Conservation (phyloP, 1,140 invertebrate species). For the Patella vulgata region DNA sequence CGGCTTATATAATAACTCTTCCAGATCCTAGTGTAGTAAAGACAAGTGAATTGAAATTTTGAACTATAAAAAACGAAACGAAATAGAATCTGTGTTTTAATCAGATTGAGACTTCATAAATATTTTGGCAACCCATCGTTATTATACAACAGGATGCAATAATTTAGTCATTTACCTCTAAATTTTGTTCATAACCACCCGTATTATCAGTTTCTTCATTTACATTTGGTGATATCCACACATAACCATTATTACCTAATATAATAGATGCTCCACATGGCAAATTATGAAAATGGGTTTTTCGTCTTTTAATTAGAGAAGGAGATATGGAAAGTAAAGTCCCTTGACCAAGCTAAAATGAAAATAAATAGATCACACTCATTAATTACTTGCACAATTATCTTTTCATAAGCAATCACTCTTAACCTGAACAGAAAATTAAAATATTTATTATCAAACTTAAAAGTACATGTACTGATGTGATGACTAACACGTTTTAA, state of each 20-base stretch:
- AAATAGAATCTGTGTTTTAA: too few relatives aligned
- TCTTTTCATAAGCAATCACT: neutral
- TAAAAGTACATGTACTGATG: too few relatives aligned
- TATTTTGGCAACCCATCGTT: too few relatives aligned
- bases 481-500: too few relatives aligned
- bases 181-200: slow-evolving; percentile 83
- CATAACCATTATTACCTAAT: slow-evolving; percentile 95
- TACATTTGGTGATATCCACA: slow-evolving; percentile 88
- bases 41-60: too few relatives aligned
- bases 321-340: slow-evolving; percentile 91
- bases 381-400: too few relatives aligned
- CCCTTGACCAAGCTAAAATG: slow-evolving; percentile 82
- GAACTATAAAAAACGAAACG: too few relatives aligned
- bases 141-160: neutral
- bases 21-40: too few relatives aligned
- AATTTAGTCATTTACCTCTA: slow-evolving; percentile 69
- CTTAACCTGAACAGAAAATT: too few relatives aligned
- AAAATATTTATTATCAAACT: too few relatives aligned
- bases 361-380: slow-evolving; percentile 1
- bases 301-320: slow-evolving; percentile 90
- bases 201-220: slow-evolving; percentile 74
- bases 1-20: too few relatives aligned
- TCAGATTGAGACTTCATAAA: too few relatives aligned
- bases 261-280: slow-evolving; percentile 91
- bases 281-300: slow-evolving; percentile 96